Base-by-base conservation (phyloP, 2,113 vertebrate species). In the Agelaius tricolor region DNA sequence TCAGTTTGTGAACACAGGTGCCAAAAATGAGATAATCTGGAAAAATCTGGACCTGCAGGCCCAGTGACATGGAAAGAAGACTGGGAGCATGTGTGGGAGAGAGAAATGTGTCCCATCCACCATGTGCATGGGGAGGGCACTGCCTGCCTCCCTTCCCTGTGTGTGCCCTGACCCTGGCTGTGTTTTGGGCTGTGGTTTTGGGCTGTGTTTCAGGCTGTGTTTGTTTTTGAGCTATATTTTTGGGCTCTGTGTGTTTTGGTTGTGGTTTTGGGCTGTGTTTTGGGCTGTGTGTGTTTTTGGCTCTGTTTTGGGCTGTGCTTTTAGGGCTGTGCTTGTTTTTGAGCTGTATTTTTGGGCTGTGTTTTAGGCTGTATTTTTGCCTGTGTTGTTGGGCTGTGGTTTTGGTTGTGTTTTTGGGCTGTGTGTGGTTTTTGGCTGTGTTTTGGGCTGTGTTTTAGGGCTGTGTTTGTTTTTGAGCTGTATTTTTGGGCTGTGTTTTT, bases 11-110 rank as follows among this genome's bases (percentile, higher is more conserved):
- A 76, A 33, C 6, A 22, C 8, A 62, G 88, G 89, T 94, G 98
- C 98, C 97, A 97, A 96, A 95, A 84, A 79, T 97, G 97, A 98
- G 84, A 75, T 97, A 94, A 97, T 94, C 49, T 35, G 91, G 89
- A 95, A 96, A 94, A 94, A 74, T 73, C 77, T 57, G 39, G 86
- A 73, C 15, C 63, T 72, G 76, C 82, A 87, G 61, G 12, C 1
- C 88, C 76, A 79, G 84, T 46, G 58, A 41, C 86, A 96, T 91
- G 91, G 90, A 84, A 88, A 0, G 28, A 67, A 49, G 55, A 65
- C 68, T 0, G 0, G 51, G 65, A 74, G 67, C 2, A 0, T 43
- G 73, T 65, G 54, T 1, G 10, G 30, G 44, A n/a, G 57, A 55
- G 63, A 78, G 0, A 28, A 41, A 51, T 2, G 5, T 3, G 12